A percentile compares a stretch with the other conserved stretches of the same genome.
These are phyloP conservation scores for Cheilosia scutellata DNA, from an alignment of 2,888 invertebrate genomes.

Conservation along the genomic window DNA sequence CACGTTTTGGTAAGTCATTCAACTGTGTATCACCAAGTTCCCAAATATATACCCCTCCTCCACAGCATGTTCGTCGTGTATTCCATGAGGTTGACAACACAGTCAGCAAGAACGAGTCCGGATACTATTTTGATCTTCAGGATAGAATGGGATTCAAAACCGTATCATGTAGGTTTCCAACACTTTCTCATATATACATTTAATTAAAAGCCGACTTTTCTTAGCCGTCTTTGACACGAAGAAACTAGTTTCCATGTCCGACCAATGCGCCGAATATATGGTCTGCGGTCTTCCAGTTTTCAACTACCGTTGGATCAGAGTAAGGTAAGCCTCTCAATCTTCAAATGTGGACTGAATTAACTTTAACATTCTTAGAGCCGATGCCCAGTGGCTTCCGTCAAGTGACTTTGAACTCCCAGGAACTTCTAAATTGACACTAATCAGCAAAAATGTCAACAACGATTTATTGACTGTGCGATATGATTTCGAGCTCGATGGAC, in stretches of 20 bases:
- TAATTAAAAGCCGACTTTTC: not conserved
- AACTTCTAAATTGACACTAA: slow-evolving; percentile 73
- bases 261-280: slow-evolving; percentile 78
- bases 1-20: slow-evolving; percentile 84
- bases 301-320: slow-evolving; percentile 79
- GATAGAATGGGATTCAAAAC: slow-evolving; percentile 81
- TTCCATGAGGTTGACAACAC: slow-evolving; percentile 82
- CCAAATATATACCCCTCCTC: not conserved
- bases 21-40: no score
- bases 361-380: not conserved
- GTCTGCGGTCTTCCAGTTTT: slow-evolving; percentile 81
- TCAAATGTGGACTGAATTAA: not conserved
- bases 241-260: slow-evolving; percentile 71
- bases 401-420: slow-evolving; percentile 77
- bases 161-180: slow-evolving; percentile 66
- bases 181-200: not conserved
- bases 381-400: slow-evolving; percentile 72
- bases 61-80: slow-evolving; percentile 84
- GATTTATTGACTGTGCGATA: slow-evolving; percentile 75
- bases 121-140: slow-evolving; percentile 84
- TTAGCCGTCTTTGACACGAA: slow-evolving; percentile 76
- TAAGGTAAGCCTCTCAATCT: slow-evolving; percentile 12
- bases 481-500: slow-evolving; percentile 79
- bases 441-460: slow-evolving; percentile 71
- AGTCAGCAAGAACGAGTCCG: slow-evolving; percentile 83